Percentiles rank a stretch among this genome's conserved stretches.
These are phyloP conservation scores for Tetranychus truncatus DNA, from an alignment of 2,888 invertebrate species.

Conservation along the genomic window DNA sequence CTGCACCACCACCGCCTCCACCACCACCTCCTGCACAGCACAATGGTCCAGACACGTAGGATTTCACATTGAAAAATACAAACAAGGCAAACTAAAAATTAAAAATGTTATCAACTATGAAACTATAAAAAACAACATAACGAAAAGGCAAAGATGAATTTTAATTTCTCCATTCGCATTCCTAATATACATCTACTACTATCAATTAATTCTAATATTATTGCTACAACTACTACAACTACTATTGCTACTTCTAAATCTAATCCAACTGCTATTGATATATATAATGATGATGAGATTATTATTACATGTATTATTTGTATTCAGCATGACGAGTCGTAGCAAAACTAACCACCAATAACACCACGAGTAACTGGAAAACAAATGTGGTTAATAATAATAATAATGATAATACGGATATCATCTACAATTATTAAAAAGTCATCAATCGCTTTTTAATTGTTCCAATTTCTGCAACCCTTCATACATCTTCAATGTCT, in stretches of 20 bases:
- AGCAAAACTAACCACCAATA: neutral
- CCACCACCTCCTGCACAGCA: neutral
- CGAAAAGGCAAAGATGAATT: neutral
- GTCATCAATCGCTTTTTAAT: neutral
- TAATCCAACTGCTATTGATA: neutral
- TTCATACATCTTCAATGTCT: neutral
- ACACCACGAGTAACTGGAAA: neutral
- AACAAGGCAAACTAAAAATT: neutral
- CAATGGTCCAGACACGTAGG: constrained; percentile 7
- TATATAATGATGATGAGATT: neutral
- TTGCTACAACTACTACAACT: neutral
- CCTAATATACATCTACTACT: neutral
- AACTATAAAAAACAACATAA: neutral
- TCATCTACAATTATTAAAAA: neutral
- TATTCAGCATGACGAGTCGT: neutral
- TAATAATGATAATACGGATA: neutral
- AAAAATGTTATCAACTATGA: neutral
- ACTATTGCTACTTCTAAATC: neutral
- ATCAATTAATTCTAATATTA: neutral
- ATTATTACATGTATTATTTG: neutral
- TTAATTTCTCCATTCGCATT: neutral
- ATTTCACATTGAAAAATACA: neutral
- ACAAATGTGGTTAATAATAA: too few species aligned
- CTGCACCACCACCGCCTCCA: neutral
- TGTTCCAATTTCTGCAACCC: neutral